Percentiles rank a stretch among this genome's conserved stretches.
These are phyloP conservation scores for Tympanoctomys barrerae DNA, from an alignment of 2,797 vertebrate genomes.

Conservation along the genomic window DNA sequence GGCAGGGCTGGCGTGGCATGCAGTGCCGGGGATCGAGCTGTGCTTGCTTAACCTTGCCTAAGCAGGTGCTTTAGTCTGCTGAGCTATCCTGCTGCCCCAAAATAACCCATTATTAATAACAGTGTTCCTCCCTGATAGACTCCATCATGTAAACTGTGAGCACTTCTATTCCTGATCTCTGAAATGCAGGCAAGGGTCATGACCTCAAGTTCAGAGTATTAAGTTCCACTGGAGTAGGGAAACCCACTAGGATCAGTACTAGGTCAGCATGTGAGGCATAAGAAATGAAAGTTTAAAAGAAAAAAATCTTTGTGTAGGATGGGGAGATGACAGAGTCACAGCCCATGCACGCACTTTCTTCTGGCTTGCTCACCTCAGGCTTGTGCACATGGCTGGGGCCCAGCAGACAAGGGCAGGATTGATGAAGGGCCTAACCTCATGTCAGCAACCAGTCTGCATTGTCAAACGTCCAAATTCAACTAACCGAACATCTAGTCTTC, in stretches of 20 bases:
- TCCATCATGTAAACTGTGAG: neutral
- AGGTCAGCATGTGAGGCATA: neutral
- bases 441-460: neutral
- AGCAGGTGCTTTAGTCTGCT: too few species aligned
- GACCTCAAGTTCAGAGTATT: constrained; percentile 51
- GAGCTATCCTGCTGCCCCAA: neutral
- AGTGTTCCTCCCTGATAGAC: neutral
- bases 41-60: too few species aligned
- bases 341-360: neutral
- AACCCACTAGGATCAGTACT: neutral
- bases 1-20: too few species aligned
- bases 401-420: neutral
- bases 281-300: neutral
- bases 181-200: neutral
- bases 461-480: neutral
- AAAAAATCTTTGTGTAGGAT: neutral
- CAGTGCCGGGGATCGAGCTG: too few species aligned
- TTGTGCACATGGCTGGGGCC: neutral
- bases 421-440: neutral
- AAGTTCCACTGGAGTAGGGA: neutral
- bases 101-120: neutral
- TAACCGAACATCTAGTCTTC: neutral
- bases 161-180: neutral
- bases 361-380: neutral
- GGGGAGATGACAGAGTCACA: neutral